These are phyloP conservation scores for Trichonephila clavipes DNA, from an alignment of 1,140 invertebrate genomes.

Conservation along the genomic window DNA sequence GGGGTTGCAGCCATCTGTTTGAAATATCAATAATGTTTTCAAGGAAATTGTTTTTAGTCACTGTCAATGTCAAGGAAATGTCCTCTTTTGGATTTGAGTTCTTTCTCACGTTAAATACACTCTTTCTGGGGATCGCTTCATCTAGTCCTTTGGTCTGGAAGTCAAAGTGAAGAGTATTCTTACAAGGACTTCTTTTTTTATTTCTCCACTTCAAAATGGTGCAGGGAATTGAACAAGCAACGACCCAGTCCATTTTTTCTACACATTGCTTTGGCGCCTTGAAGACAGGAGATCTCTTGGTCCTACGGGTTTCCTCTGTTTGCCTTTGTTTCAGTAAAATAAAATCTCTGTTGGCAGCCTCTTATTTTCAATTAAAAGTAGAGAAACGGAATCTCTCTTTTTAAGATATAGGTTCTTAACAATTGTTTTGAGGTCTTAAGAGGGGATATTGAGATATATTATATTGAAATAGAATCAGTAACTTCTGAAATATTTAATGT, in stretches of 20 bases:
- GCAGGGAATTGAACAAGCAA: constrained; percentile 16
- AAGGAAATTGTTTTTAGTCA: too few species aligned
- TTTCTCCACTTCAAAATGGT: neutral
- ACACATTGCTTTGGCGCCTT: constrained; percentile 18
- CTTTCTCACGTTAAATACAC: too few species aligned
- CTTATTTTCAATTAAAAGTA: neutral
- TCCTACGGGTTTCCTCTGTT: neutral
- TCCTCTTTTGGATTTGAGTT: too few species aligned
- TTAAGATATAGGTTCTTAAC: constrained; percentile 7
- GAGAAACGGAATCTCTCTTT: constrained; percentile 25
- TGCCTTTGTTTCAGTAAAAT: constrained; percentile 27
- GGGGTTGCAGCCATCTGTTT: constrained; percentile 18
- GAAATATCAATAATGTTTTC: too few species aligned
- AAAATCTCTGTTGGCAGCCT: neutral
- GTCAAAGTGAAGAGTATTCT: constrained; percentile 28
- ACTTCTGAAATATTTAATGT: neutral
- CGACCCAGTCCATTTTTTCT: neutral
- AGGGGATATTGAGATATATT: neutral
- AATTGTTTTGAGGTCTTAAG: constrained; percentile 72
- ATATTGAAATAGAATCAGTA: neutral
- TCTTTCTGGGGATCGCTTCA: too few species aligned
- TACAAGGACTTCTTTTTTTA: neutral
- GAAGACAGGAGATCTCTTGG: neutral
- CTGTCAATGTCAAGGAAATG: too few species aligned
- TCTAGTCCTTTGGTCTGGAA: too few species aligned